These are phyloP conservation scores for Amblyjoppa fuscipennis DNA, from an alignment of 2,888 invertebrate genomes.

Conservation along the genomic window DNA sequence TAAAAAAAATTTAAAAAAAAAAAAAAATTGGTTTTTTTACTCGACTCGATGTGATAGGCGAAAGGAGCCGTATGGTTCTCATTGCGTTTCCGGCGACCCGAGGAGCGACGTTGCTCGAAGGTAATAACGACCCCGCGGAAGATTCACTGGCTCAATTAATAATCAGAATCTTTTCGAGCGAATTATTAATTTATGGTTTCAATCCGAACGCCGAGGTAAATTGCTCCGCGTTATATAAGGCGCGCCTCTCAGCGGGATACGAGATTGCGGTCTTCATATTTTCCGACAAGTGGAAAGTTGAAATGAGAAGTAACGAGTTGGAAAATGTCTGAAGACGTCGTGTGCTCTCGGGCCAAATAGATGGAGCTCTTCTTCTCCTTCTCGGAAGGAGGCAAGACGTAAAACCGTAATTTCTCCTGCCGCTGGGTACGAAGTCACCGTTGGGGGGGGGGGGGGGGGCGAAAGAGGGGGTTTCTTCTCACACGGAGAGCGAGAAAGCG, in stretches of 20 bases:
- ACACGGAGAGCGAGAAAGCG: conserved; percentile 7
- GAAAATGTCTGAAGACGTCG: conserved; percentile 70
- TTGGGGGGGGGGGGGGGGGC: conserved; percentile 1
- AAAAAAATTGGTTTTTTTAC: conserved; percentile 5
- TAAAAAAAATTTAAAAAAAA: conserved; percentile 23
- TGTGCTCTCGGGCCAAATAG: neutral
- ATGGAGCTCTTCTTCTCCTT: conserved; percentile 2
- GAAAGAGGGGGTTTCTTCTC: conserved; percentile 60
- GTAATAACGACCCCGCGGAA: neutral
- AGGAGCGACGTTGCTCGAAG: neutral
- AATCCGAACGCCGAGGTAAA: neutral
- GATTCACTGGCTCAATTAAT: neutral
- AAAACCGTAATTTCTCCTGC: conserved; percentile 65
- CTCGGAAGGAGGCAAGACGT: conserved; percentile 31
- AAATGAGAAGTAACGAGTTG: conserved; percentile 70
- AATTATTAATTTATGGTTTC: conserved; percentile 3
- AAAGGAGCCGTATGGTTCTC: too few species aligned
- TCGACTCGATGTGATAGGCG: neutral
- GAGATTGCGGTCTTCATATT: conserved; percentile 29
- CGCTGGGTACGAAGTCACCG: conserved; percentile 15
- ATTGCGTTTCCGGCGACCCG: neutral
- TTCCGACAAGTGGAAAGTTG: conserved; percentile 51
- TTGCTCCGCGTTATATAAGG: neutral
- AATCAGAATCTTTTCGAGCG: neutral
- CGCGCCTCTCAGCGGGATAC: neutral